Percentiles rank a stretch among this genome's conserved stretches.
phyloP scores from a whole-genome alignment of 2,797 vertebrate genomes.

The Netta rufina region DNA sequence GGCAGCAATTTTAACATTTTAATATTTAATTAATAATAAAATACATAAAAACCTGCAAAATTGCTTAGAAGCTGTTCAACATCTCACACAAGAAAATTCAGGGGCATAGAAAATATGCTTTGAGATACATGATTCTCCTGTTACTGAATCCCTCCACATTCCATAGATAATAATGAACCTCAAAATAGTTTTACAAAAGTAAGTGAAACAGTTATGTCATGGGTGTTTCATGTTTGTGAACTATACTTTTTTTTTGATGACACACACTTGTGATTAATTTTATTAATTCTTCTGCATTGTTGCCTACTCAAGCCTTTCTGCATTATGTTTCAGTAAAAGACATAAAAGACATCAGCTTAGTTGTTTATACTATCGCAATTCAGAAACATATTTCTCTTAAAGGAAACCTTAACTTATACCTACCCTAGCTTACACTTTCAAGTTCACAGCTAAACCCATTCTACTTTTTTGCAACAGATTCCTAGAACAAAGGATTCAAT shows the following conservation, averaged over 20 bases:
- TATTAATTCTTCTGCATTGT: neutral
- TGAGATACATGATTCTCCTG: neutral
- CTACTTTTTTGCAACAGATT: neutral
- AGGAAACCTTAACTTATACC: neutral
- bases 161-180: neutral
- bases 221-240: neutral
- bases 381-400: neutral
- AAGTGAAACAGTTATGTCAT: neutral
- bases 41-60: neutral
- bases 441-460: neutral
- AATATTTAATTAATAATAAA: neutral
- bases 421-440: neutral
- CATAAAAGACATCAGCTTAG: neutral
- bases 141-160: neutral
- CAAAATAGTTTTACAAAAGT: neutral
- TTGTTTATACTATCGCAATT: neutral
- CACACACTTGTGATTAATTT: neutral
- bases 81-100: neutral
- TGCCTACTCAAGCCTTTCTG: neutral
- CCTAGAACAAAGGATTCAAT: neutral
- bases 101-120: neutral
- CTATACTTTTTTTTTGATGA: neutral
- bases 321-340: neutral
- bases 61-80: neutral
- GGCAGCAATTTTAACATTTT: neutral